Evolutionary conservation across 37 sponge, comb jelly and placozoan genomes (phyloP).

Genomic region (Haliclona indistincta): DNA sequence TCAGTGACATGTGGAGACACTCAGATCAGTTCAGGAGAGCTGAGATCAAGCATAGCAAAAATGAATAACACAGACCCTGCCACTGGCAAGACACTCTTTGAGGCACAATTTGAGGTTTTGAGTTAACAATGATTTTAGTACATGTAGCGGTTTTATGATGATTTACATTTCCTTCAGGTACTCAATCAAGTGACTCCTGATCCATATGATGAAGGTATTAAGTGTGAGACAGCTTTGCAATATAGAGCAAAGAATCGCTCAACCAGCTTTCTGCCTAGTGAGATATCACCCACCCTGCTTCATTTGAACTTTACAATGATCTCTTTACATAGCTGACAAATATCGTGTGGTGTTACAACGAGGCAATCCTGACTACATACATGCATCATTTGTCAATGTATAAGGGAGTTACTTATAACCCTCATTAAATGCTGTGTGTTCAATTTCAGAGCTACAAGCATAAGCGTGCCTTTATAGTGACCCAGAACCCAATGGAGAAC

Average conservation of each 20-base stretch:
- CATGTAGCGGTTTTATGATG: no score
- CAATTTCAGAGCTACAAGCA: slow-evolving; percentile 59
- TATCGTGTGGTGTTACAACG: neutral
- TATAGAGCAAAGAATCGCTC: slow-evolving; percentile 8
- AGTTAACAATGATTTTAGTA: no score
- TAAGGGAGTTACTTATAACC: neutral
- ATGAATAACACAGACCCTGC: neutral
- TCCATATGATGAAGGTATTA: slow-evolving; percentile 11
- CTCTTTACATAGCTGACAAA: slow-evolving; percentile 13
- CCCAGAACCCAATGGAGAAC: slow-evolving; percentile 60
- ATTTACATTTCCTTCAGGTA: slow-evolving; percentile 13
- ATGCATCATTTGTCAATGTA: slow-evolving; percentile 29
- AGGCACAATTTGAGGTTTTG: slow-evolving; percentile 43
- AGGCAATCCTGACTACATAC: slow-evolving; percentile 29
- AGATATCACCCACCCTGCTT: neutral
- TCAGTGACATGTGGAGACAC: slow-evolving; percentile 49
- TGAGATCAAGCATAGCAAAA: slow-evolving; percentile 8
- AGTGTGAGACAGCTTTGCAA: neutral
- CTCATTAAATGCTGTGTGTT: neutral
- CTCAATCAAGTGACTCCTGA: slow-evolving; percentile 24
- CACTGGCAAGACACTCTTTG: slow-evolving; percentile 27
- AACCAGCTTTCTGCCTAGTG: neutral
- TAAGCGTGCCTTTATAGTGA: slow-evolving; percentile 65
- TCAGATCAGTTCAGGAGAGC: slow-evolving; percentile 18
- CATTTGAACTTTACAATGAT: neutral